These are phyloP conservation scores for Phenganax marumi DNA, from an alignment of 92 coral and sea anemone species.

Conservation along the genomic window DNA sequence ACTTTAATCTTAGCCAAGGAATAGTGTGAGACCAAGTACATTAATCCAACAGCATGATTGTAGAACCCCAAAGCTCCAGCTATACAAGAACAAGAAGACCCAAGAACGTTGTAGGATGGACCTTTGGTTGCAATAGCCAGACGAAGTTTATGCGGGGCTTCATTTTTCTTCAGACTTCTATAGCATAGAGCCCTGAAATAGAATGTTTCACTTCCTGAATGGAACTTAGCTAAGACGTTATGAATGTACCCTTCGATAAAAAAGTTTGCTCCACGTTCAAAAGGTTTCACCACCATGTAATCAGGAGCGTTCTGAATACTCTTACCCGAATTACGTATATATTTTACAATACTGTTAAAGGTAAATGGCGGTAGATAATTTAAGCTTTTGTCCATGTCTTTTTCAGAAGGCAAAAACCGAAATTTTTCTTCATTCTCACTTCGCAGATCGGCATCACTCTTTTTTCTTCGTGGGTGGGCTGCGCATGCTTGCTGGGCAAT, in stretches of 20 bases:
- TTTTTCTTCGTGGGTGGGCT: constrained; percentile 21
- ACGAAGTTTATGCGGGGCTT: constrained; percentile 46
- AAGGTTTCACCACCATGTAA: constrained; percentile 43
- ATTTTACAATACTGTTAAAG: constrained; percentile 39
- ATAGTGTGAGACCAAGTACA: constrained; percentile 52
- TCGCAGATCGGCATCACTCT: constrained; percentile 38
- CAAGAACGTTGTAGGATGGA: constrained; percentile 25
- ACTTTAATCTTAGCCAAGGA: too few species aligned
- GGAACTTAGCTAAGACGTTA: constrained; percentile 44
- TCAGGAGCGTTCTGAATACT: constrained; percentile 21
- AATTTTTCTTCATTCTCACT: constrained; percentile 49
- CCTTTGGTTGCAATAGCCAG: constrained; percentile 43
- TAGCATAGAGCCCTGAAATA: constrained; percentile 56
- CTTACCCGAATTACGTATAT: constrained; percentile 50
- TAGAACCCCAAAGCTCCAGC: constrained; percentile 55
- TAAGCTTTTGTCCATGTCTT: too few species aligned
- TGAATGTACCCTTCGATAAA: constrained; percentile 56
- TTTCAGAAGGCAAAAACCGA: constrained; percentile 44
- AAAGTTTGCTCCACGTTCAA: constrained; percentile 46
- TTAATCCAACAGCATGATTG: constrained; percentile 48
- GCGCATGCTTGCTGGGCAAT: too few species aligned
- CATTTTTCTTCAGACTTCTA: constrained; percentile 38
- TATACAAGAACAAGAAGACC: constrained; percentile 57
- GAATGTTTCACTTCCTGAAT: constrained; percentile 44
- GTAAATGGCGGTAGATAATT: too few species aligned